Base-by-base conservation (phyloP, 2,888 invertebrate genomes). In the Polyploca ridens region DNA sequence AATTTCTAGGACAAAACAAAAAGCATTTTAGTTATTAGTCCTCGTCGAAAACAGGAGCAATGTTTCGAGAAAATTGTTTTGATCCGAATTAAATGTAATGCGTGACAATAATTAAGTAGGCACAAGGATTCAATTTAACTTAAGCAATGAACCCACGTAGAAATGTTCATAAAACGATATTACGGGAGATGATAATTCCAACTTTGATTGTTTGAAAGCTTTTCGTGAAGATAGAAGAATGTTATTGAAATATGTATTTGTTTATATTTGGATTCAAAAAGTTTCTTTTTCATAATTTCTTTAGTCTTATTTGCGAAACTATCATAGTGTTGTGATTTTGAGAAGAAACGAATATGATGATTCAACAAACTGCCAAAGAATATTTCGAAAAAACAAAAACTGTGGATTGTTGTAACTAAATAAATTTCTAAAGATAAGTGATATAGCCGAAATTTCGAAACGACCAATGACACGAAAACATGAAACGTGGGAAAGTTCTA, bases 401-500 rank as follows among this genome's bases (percentile, higher is more conserved):
- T 0, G 46, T 46, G n/a, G 7, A n/a, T 7, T n/a, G 14, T 13
- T 41, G 13, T 19, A 16, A 16, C n/a, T 16, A 16, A 7, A 16
- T 49, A 7, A 6, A 19, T 19, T 16, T 13, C 41, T 3, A 41
- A 41, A 13, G 41, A 19, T n/a, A 54, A 19, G 10, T 19, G 8
- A 38, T n/a, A 59, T 35, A 33, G 33, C 33, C 13, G n/a, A 0
- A 3, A 16, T 14, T 10, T 33, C 13, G 41, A 27, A 61, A 41
- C 27, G 41, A 41, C 11, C 41, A 19, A 19, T 41, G 77, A 77
- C 76, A 77, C 71, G 70, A 68, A 70, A 68, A 66, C 68, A 73
- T 61, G 65, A 67, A 73, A 70, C 84, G 81, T 83, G 82, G 80
- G 81, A 83, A 82, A 73, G 66, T 77, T 78, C 72, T 79, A 83